Percentiles rank a stretch among this genome's conserved stretches.
Evolutionary conservation across 2,113 vertebrate species (phyloP).

Genomic region (Gopherus flavomarginatus): DNA sequence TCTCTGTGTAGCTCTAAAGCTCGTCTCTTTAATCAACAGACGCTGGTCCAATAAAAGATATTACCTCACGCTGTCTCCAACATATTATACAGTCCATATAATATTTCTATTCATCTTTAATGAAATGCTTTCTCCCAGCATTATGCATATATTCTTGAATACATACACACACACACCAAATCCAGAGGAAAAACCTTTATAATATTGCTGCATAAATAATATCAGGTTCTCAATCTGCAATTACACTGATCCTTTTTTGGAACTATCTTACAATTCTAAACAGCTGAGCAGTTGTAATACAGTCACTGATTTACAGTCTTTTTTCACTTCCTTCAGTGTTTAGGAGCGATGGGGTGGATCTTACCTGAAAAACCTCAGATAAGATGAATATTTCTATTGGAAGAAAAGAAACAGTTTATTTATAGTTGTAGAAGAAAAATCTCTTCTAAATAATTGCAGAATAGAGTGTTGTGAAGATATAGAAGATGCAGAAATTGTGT

Average conservation of each 20-base stretch:
- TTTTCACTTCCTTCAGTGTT: not conserved
- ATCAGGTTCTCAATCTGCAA: conserved; percentile 42
- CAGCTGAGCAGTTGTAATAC: not conserved
- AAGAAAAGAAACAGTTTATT: not conserved
- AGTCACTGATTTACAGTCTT: not conserved
- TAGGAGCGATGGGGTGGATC: not conserved
- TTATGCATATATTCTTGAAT: not conserved
- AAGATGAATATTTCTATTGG: not conserved
- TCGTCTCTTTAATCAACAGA: not conserved
- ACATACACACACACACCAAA: not conserved
- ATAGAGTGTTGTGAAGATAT: not conserved
- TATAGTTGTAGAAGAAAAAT: not conserved
- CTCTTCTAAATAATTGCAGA: not conserved
- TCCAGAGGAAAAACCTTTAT: conserved; percentile 12
- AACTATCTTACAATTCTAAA: not conserved
- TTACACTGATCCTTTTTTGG: conserved; percentile 12
- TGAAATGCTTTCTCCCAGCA: not conserved
- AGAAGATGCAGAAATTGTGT: not conserved
- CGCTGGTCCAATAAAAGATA: not conserved
- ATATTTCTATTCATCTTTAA: not conserved
- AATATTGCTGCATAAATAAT: conserved; percentile 3
- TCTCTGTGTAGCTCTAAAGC: not conserved
- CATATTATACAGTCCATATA: not conserved
- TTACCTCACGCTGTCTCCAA: not conserved
- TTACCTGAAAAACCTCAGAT: not conserved